phyloP scores from a whole-genome alignment of 2,113 vertebrate species.

The Okapia johnstoni region DNA sequence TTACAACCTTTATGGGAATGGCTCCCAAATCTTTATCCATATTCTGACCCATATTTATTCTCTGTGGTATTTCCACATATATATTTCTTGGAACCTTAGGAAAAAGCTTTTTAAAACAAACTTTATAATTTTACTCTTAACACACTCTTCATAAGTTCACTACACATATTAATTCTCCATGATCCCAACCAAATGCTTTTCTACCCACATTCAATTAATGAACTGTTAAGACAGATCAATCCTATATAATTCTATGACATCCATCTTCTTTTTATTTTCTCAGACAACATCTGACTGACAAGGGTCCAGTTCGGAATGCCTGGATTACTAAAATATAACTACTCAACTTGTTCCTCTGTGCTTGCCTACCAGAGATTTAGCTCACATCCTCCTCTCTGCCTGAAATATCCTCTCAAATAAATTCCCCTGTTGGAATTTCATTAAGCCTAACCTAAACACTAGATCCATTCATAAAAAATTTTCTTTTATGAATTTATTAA shows the following conservation, averaged over 20 bases:
- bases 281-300: not conserved
- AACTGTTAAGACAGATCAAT: not conserved
- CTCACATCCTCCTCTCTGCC: not conserved
- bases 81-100: not conserved
- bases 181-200: not conserved
- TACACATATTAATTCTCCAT: not conserved
- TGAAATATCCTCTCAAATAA: not conserved
- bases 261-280: not conserved
- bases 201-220: not conserved
- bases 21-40: not conserved
- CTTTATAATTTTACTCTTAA: not conserved
- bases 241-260: not conserved
- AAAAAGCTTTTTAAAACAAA: not conserved
- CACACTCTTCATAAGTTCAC: not conserved
- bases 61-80: not conserved
- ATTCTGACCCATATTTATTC: not conserved
- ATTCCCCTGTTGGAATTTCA: not conserved
- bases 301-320: not conserved
- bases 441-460: not conserved
- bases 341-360: not conserved
- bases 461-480: not conserved
- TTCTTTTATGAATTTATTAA: not conserved
- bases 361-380: not conserved
- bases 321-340: not conserved
- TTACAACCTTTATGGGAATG: not conserved